These are phyloP conservation scores for Sigmodon hispidus DNA, from an alignment of 2,113 vertebrate genomes.

Conservation along the genomic window DNA sequence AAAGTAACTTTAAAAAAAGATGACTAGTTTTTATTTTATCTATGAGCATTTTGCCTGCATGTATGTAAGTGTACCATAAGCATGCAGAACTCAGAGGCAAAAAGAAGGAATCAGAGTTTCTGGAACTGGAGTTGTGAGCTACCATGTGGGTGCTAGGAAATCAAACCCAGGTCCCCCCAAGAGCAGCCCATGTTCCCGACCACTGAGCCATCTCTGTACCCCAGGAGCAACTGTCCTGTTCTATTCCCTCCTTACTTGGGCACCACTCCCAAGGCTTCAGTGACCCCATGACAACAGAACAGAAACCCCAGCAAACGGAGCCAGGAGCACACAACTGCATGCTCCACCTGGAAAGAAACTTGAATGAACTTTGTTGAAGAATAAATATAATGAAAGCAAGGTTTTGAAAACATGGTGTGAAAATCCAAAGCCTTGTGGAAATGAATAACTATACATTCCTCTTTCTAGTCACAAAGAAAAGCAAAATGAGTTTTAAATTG, in stretches of 20 bases:
- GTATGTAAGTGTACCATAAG: neutral
- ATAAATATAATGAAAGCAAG: neutral
- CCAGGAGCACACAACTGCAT: too few relatives aligned
- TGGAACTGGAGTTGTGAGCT: neutral
- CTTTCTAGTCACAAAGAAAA: neutral
- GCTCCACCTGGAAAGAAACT: neutral
- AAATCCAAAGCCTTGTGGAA: neutral
- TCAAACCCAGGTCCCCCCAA: neutral
- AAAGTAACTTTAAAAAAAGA: neutral
- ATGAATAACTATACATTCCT: neutral
- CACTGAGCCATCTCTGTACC: neutral
- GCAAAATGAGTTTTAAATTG: neutral
- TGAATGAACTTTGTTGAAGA: neutral
- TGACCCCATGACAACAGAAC: neutral
- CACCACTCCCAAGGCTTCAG: neutral
- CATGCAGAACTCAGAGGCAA: neutral
- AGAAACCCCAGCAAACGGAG: neutral
- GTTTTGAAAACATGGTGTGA: neutral
- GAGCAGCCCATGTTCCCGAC: too few relatives aligned
- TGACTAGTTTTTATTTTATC: neutral
- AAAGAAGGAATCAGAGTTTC: neutral
- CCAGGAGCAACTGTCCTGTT: neutral
- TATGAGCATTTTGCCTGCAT: neutral
- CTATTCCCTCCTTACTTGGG: neutral
- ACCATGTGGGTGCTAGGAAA: neutral